Base-by-base conservation (phyloP, 2,113 vertebrate genomes). In the Bos javanicus region DNA sequence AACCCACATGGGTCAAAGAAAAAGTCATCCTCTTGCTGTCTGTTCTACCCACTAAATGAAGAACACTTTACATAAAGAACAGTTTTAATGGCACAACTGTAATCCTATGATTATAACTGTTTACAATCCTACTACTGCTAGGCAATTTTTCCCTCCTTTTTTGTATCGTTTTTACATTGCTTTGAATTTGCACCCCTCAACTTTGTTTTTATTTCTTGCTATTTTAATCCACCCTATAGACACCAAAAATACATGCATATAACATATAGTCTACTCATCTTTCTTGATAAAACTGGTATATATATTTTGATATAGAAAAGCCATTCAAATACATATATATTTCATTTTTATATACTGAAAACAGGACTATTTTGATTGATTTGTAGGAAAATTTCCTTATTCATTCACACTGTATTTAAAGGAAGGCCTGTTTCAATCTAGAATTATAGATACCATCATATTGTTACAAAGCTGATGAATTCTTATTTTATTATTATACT, bases 11-110 rank as follows among this genome's bases (percentile, higher is more conserved):
- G 97, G 96, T 98, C 98, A 98, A 97, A 97, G 87, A 95, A 96
- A 97, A 96, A 83, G 96, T 96, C 94, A 74, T 95, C 98, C 98
- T 98, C 96, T 97, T 97, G 84, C 97, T 97, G 96, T 97, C 94
- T 93, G 48, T 94, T 93, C 93, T 94, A 96, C 10, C 94, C 96
- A 94, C 33, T 85, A 97, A 88, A 57, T 97, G 85, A 87, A 95
- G 67, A 82, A 25, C 30, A 19, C 83, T 97, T 97, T 60, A 95
- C 82, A 67, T 97, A 81, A 86, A 97, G 52, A 74, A 88, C 1
- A 48, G 60, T 36, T 87, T 93, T 60, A 23, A 50, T 57, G 52
- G 76, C 23, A 90, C 96, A 98, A 97, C 39, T 91, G 19, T 91
- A 92, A 19, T 71, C 94, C 97, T 95, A 56, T 46, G 84, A 56